Evolutionary conservation across 2,113 vertebrate species (phyloP).

Genomic region (Myotis lucifugus): DNA sequence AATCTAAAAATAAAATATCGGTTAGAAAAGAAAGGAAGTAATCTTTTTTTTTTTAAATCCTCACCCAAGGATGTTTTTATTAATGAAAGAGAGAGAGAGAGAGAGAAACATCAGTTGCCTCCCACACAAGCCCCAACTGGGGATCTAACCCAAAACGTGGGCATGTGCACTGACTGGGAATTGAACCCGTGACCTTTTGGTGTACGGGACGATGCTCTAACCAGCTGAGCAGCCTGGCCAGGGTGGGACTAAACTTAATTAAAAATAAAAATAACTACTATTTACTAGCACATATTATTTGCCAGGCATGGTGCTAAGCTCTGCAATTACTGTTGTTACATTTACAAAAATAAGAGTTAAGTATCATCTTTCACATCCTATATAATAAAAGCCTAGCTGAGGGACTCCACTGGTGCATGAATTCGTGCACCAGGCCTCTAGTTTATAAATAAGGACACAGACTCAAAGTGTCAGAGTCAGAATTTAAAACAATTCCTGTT

Average conservation of each 20-base stretch:
- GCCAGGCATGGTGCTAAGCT: background rate
- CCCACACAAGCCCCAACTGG: background rate
- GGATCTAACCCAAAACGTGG: background rate
- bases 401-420: no score
- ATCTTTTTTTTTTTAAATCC: background rate
- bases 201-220: no score
- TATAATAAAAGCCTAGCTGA: no score
- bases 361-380: background rate
- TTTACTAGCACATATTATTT: slow-evolving; percentile 5
- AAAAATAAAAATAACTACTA: slow-evolving; percentile 16
- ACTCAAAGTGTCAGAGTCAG: background rate
- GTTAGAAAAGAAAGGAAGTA: background rate
- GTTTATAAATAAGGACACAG: background rate
- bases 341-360: background rate
- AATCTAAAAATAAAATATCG: slow-evolving; percentile 31
- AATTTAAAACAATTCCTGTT: slow-evolving; percentile 15
- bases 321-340: background rate
- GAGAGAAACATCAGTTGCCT: background rate
- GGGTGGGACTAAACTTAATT: background rate
- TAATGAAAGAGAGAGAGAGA: background rate
- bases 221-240: no score
- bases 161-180: no score
- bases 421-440: no score
- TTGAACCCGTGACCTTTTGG: no score
- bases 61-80: background rate